Conservation (phyloP, 92 coral and sea anemone genomes). For the Bergia sp. region DNA sequence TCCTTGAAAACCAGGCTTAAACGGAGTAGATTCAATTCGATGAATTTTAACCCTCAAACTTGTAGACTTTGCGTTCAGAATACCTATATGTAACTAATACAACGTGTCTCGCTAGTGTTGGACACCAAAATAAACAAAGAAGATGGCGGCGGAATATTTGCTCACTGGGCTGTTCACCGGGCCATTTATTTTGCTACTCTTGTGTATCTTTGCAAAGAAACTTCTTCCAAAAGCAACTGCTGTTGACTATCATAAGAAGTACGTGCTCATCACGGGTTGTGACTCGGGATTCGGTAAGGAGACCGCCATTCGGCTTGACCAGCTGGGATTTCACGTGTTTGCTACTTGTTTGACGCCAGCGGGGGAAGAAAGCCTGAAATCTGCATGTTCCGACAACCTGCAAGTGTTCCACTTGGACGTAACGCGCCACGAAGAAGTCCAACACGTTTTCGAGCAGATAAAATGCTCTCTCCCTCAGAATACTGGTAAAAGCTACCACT, state of each 20-base stretch:
- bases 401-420: constrained; percentile 50
- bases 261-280: constrained; percentile 57
- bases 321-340: constrained; percentile 53
- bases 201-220: background rate
- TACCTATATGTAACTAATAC: background rate
- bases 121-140: background rate
- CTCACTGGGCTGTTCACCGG: background rate
- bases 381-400: constrained; percentile 37
- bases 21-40: too few species aligned
- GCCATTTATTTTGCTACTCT: background rate
- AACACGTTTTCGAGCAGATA: constrained; percentile 17
- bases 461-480: background rate
- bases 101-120: background rate
- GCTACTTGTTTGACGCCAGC: constrained; percentile 55
- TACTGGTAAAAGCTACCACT: background rate
- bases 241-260: constrained; percentile 5
- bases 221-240: background rate
- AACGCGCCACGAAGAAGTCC: constrained; percentile 14
- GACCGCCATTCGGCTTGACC: constrained; percentile 54
- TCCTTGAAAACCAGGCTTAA: too few species aligned
- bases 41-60: too few species aligned
- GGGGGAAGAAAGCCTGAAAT: constrained; percentile 31
- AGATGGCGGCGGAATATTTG: background rate
- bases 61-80: too few species aligned
- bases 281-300: constrained; percentile 63